These are phyloP conservation scores for Pinna nobilis DNA, from an alignment of 1,140 invertebrate genomes.

Conservation along the genomic window DNA sequence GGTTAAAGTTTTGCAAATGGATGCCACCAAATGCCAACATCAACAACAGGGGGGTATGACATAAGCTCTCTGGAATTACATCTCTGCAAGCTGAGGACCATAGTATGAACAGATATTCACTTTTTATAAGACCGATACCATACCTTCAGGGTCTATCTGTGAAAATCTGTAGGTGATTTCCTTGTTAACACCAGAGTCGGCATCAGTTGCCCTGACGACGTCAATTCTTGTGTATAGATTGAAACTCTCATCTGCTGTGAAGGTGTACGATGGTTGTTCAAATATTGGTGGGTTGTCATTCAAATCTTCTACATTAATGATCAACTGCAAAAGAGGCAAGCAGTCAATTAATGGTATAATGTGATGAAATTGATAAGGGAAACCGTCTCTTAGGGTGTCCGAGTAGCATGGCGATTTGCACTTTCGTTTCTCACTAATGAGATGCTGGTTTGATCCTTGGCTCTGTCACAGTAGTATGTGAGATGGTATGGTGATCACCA, in stretches of 20 bases:
- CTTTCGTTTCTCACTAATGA: too few species aligned
- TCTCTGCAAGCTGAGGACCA: too few species aligned
- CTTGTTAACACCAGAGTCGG: slow-evolving; percentile 50
- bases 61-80: too few species aligned
- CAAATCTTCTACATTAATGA: slow-evolving; percentile 46
- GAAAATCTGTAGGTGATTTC: slow-evolving; percentile 43
- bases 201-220: slow-evolving; percentile 48
- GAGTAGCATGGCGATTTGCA: too few species aligned
- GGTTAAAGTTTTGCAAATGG: too few species aligned
- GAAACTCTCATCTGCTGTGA: slow-evolving; percentile 53
- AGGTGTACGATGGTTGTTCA: slow-evolving; percentile 9
- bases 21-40: too few species aligned
- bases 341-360: not conserved
- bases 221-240: slow-evolving; percentile 35
- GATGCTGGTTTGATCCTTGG: too few species aligned
- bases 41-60: too few species aligned
- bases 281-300: slow-evolving; percentile 60
- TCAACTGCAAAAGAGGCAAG: slow-evolving; percentile 44
- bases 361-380: not conserved
- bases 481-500: too few species aligned
- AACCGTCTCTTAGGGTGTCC: not conserved
- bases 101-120: too few species aligned
- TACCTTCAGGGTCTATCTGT: not conserved
- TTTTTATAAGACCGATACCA: too few species aligned
- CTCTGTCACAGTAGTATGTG: too few species aligned